Evolutionary conservation across 2,797 vertebrate genomes (phyloP), one percentile per base, ranked within the genome.

Genomic region (Molothrus aeneus): DNA sequence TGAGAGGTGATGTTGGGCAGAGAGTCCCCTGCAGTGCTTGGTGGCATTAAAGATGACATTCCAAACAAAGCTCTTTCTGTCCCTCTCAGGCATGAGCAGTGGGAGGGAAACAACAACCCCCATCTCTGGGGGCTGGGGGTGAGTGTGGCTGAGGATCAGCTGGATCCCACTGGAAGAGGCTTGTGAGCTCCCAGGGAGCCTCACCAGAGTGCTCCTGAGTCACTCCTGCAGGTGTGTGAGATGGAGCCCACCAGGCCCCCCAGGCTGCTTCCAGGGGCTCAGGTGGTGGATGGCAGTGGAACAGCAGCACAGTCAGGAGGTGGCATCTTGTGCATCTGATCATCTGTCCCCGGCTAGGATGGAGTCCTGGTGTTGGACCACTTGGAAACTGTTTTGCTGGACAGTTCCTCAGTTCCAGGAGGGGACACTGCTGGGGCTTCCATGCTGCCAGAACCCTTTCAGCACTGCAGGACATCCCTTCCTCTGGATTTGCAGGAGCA

Each of bases 401-500:
- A 93, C 89, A 96, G 93, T 95, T 96, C 94, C 89, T 84, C 56
- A 8, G 8, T 13, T 22, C 28, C 31, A 54, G 40, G 47, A 74
- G 45, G 34, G 47, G 36, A 36, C 34, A 20, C 40, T 43, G 40
- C 54, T 80, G 71, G 53, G 59, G 17, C 17, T 63, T 64, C 47
- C 22, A 9, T 0, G 2, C 29, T 80, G 60, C 56, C n/a, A 40
- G 54, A 42, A 15, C 43, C 0, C 1, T n/a, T 51, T 14, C 19
- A 53, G 70, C 53, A 19, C 21, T 32, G 47, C 5, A 8, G 31
- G 31, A 4, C 38, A 4, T 45, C 26, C 0, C 0, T 88, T 61
- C n/a, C 53, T 63, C 20, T 20, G 45, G 25, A 13, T 48, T 12
- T 56, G 38, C 54, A 78, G 65, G 65, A 85, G 50, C 47, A 73